These are phyloP conservation scores for Acronicta psi DNA, from an alignment of 2,888 invertebrate species.

Conservation along the genomic window DNA sequence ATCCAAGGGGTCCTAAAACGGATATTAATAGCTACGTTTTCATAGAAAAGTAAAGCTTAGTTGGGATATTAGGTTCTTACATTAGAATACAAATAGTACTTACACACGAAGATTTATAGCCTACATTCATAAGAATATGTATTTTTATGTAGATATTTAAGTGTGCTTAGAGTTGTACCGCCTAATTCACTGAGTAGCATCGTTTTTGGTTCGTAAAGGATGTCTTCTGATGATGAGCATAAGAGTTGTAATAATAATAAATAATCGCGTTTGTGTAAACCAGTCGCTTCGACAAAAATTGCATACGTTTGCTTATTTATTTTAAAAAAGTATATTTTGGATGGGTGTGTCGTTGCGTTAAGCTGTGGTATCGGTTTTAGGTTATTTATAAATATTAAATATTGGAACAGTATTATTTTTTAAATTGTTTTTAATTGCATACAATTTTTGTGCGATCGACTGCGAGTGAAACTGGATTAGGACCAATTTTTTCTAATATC, in stretches of 20 bases:
- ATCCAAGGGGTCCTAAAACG: constrained; percentile 71
- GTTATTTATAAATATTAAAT: constrained; percentile 19
- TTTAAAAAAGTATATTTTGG: constrained; percentile 20
- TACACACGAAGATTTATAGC: constrained; percentile 83
- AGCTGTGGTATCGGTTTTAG: constrained; percentile 35
- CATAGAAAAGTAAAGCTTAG: constrained; percentile 86
- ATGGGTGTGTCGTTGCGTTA: constrained; percentile 37
- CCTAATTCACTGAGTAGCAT: constrained; percentile 65
- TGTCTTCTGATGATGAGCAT: constrained; percentile 41
- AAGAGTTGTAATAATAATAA: constrained; percentile 17
- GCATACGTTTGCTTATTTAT: constrained; percentile 11
- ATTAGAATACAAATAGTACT: constrained; percentile 78
- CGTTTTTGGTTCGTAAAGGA: constrained; percentile 7
- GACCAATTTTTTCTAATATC: constrained; percentile 23
- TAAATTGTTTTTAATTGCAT: constrained; percentile 12
- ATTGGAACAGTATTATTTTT: constrained; percentile 10
- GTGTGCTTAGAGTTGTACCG: constrained; percentile 51
- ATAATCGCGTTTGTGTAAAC: constrained; percentile 14
- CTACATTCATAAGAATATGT: constrained; percentile 88
- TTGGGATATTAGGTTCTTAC: constrained; percentile 77
- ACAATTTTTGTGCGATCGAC: constrained; percentile 39
- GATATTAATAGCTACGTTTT: constrained; percentile 72
- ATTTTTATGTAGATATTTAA: constrained; percentile 58
- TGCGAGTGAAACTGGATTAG: constrained; percentile 31
- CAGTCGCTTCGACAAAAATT: constrained; percentile 40